Evolutionary conservation across 92 coral and sea anemone genomes (phyloP).

Genomic region (Zoanthus solanderi): DNA sequence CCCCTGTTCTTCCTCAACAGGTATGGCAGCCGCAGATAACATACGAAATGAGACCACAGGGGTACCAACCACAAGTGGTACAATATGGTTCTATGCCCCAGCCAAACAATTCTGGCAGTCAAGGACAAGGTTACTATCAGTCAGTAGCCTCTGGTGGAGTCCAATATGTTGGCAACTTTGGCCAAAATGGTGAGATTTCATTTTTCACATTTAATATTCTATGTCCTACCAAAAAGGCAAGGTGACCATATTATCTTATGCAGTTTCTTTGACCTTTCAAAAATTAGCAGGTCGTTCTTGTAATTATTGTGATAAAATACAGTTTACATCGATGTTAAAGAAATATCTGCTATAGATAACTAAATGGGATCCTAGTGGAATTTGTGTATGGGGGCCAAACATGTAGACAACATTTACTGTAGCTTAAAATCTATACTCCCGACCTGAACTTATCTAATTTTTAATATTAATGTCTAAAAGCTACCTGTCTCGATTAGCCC

Average conservation of each 20-base stretch:
- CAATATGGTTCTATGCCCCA: slow-evolving; percentile 87
- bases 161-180: slow-evolving; percentile 76
- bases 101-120: slow-evolving; percentile 58
- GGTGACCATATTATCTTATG: not conserved
- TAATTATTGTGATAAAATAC: no score
- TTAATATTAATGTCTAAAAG: no score
- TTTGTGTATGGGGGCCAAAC: no score
- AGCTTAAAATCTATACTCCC: no score
- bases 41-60: slow-evolving; percentile 78
- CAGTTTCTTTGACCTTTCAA: not conserved
- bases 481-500: no score
- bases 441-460: no score
- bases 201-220: not conserved
- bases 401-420: no score
- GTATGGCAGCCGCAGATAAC: slow-evolving; percentile 90
- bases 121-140: slow-evolving; percentile 72
- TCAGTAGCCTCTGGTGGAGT: slow-evolving; percentile 69
- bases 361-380: no score
- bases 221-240: not conserved
- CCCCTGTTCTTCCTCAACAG: slow-evolving; percentile 77
- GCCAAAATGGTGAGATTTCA: slow-evolving; percentile 35
- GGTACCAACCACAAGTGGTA: slow-evolving; percentile 78
- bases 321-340: no score
- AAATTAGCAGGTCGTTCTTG: no score
- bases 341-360: no score